Conservation (phyloP, 2,888 invertebrate genomes). For the Thalpophila matura region DNA sequence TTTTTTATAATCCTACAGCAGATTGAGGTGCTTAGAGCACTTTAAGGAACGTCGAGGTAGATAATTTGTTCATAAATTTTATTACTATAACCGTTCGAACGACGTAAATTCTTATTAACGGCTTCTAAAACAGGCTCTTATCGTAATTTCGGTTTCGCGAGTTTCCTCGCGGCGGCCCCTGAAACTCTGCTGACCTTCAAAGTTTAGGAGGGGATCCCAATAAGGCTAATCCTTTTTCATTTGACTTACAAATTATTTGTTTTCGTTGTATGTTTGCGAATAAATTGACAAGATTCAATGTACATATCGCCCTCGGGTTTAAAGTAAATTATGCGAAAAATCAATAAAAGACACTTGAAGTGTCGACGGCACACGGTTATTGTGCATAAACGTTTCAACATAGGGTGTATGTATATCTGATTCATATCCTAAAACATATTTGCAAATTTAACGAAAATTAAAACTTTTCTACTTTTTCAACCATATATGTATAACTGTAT, state of each 20-base stretch:
- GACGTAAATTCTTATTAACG: conserved; percentile 38
- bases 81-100: conserved; percentile 30
- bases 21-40: conserved; percentile 24
- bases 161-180: conserved; percentile 11
- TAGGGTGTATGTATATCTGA: conserved; percentile 14
- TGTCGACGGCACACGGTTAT: conserved; percentile 21
- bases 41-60: conserved; percentile 3
- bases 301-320: conserved; percentile 27
- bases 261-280: conserved; percentile 19
- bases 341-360: conserved; percentile 42
- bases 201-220: conserved; percentile 36
- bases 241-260: conserved; percentile 32
- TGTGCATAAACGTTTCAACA: conserved; percentile 24
- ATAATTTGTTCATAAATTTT: conserved; percentile 39
- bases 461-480: too few species aligned
- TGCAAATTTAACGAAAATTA: not conserved
- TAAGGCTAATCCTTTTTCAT: conserved; percentile 37
- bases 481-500: too few species aligned
- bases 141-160: conserved; percentile 40
- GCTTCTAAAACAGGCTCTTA: conserved; percentile 42
- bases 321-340: conserved; percentile 46
- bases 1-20: conserved; percentile 16
- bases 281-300: conserved; percentile 39
- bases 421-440: too few species aligned
- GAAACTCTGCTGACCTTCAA: conserved; percentile 38